phyloP scores from a whole-genome alignment of 2,888 invertebrate genomes.

The Tortricodes alternella region DNA sequence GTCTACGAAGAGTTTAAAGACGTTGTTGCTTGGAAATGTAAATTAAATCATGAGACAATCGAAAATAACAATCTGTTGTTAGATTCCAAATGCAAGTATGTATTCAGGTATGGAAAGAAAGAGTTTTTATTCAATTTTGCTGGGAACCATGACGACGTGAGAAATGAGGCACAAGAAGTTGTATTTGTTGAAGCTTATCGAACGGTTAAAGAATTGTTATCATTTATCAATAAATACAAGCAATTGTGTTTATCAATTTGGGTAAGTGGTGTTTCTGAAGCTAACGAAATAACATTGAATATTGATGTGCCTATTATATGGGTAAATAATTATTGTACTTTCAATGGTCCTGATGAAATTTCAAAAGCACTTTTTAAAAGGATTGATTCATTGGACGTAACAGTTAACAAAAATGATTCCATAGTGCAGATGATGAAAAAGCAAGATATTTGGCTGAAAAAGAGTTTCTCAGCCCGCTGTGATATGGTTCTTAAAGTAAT shows the following conservation, averaged over 20 bases:
- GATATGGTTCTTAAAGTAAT: slow-evolving; percentile 9
- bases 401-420: neutral
- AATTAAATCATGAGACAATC: neutral
- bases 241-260: slow-evolving; percentile 54
- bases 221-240: slow-evolving; percentile 39
- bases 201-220: slow-evolving; percentile 57
- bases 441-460: slow-evolving; percentile 26
- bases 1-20: slow-evolving; percentile 47
- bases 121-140: slow-evolving; percentile 42
- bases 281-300: slow-evolving; percentile 50
- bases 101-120: slow-evolving; percentile 35
- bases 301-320: slow-evolving; percentile 44
- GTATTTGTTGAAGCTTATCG: slow-evolving; percentile 53
- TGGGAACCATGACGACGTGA: slow-evolving; percentile 10
- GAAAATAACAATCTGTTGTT: neutral
- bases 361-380: slow-evolving; percentile 32
- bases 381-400: slow-evolving; percentile 18
- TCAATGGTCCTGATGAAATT: slow-evolving; percentile 45
- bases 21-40: slow-evolving; percentile 46
- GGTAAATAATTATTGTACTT: slow-evolving; percentile 53
- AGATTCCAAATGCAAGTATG: slow-evolving; percentile 26
- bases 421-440: slow-evolving; percentile 6
- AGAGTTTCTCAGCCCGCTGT: slow-evolving; percentile 6
- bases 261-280: slow-evolving; percentile 49
- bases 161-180: neutral